Conservation (phyloP, 92 coral and sea anemone species). For the Hydrozoanthus gracilis region DNA sequence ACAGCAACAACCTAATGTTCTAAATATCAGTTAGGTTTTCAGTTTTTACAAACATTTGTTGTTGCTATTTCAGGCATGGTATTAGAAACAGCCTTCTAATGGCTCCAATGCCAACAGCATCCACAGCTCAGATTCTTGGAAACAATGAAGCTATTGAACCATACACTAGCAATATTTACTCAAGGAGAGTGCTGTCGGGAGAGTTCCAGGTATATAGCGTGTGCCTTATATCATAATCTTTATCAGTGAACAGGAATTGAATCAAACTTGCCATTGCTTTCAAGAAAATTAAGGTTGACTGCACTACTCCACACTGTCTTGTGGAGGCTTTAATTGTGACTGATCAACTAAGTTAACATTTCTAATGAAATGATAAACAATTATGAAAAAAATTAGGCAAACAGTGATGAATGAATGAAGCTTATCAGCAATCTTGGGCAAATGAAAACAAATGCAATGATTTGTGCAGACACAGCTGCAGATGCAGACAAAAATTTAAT, state of each 20-base stretch:
- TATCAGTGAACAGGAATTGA: too few species aligned
- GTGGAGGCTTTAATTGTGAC: too few species aligned
- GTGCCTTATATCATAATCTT: neutral
- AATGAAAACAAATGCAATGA: too few species aligned
- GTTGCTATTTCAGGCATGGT: conserved; percentile 72
- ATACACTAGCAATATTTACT: conserved; percentile 95
- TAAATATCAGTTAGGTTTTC: neutral
- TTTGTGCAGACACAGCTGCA: too few species aligned
- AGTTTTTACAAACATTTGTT: neutral
- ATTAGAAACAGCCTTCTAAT: conserved; percentile 93
- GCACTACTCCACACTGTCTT: too few species aligned
- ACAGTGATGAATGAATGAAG: too few species aligned
- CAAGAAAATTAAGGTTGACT: neutral
- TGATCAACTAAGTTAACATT: too few species aligned
- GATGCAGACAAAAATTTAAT: too few species aligned
- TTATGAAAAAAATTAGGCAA: too few species aligned
- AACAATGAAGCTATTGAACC: conserved; percentile 99
- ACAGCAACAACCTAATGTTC: neutral
- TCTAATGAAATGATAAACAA: too few species aligned
- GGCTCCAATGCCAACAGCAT: conserved; percentile 99
- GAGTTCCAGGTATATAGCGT: conserved; percentile 82
- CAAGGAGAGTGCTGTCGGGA: conserved; percentile 94
- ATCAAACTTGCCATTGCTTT: neutral
- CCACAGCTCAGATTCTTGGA: conserved; percentile 98
- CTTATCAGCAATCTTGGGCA: too few species aligned